These are phyloP conservation scores for Eueremaeus valkanovi DNA, from an alignment of 2,888 invertebrate genomes.

Conservation along the genomic window DNA sequence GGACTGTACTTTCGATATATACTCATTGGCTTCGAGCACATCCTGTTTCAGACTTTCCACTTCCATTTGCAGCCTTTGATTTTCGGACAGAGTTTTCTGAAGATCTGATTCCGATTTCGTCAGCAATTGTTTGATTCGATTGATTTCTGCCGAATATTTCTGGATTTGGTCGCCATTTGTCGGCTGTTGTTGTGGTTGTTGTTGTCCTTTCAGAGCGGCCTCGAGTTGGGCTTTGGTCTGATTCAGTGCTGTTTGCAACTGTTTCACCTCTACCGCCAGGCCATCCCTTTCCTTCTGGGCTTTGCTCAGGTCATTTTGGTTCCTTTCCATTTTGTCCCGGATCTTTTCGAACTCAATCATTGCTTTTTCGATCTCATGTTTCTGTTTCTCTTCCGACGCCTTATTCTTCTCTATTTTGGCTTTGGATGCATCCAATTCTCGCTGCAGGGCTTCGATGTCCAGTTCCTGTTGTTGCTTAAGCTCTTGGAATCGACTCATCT, in stretches of 20 bases:
- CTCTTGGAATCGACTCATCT: slow-evolving; percentile 46
- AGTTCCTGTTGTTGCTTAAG: slow-evolving; percentile 46
- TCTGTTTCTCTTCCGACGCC: slow-evolving; percentile 45
- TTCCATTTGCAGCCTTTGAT: slow-evolving; percentile 48
- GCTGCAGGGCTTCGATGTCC: slow-evolving; percentile 56
- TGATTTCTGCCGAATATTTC: slow-evolving; percentile 43
- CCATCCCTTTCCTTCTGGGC: slow-evolving; percentile 51
- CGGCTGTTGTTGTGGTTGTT: slow-evolving; percentile 38
- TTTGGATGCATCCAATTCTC: slow-evolving; percentile 54
- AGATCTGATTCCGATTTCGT: slow-evolving; percentile 48
- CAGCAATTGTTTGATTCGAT: slow-evolving; percentile 48
- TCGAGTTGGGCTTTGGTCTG: slow-evolving; percentile 15
- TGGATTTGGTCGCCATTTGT: slow-evolving; percentile 28
- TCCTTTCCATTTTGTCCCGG: slow-evolving; percentile 49
- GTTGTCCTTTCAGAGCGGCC: background rate
- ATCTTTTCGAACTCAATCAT: slow-evolving; percentile 67
- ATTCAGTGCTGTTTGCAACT: slow-evolving; percentile 49
- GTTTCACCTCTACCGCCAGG: slow-evolving; percentile 65
- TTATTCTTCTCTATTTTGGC: slow-evolving; percentile 71
- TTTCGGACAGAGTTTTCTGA: slow-evolving; percentile 48
- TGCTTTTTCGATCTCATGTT: slow-evolving; percentile 55
- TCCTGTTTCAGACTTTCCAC: slow-evolving; percentile 48
- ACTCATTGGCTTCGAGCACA: slow-evolving; percentile 45
- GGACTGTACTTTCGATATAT: slow-evolving; percentile 43
- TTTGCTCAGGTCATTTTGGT: slow-evolving; percentile 46